Percentiles rank a stretch among this genome's conserved stretches.
phyloP scores from a whole-genome alignment of 2,888 invertebrate species.

The Julus scanicus region DNA sequence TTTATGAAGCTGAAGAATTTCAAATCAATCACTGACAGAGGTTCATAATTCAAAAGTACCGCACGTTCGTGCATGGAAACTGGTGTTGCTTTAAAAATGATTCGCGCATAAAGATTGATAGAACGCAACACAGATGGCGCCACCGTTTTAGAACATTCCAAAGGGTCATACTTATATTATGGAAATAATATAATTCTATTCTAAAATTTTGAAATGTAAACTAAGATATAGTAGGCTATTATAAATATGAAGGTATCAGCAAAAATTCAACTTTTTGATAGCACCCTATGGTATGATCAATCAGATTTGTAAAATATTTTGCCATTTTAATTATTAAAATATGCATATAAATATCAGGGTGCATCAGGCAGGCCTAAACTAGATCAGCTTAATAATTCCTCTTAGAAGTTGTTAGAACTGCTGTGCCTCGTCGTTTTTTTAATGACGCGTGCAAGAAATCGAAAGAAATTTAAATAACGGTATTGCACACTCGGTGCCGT shows the following conservation, averaged over 20 bases:
- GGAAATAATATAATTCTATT: too few species aligned
- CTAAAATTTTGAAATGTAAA: too few species aligned
- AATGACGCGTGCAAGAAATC: constrained; percentile 6
- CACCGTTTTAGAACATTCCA: neutral
- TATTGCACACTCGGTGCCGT: neutral
- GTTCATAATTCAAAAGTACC: constrained; percentile 4
- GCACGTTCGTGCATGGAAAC: neutral
- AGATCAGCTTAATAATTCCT: too few species aligned
- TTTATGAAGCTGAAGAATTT: neutral
- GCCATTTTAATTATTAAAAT: too few species aligned
- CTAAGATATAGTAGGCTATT: too few species aligned
- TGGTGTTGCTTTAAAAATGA: neutral
- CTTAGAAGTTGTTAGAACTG: too few species aligned
- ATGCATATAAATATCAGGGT: too few species aligned
- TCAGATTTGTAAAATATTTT: too few species aligned
- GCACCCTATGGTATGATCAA: too few species aligned
- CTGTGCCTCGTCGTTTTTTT: neutral
- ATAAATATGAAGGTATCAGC: too few species aligned
- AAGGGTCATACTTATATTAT: neutral
- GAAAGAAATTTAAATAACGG: neutral
- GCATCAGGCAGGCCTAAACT: too few species aligned
- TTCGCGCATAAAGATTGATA: neutral
- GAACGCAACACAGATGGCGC: constrained; percentile 9
- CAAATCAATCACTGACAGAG: neutral
- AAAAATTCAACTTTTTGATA: too few species aligned